Conservation (phyloP, 1,140 invertebrate species). For the Carposina sasakii region DNA sequence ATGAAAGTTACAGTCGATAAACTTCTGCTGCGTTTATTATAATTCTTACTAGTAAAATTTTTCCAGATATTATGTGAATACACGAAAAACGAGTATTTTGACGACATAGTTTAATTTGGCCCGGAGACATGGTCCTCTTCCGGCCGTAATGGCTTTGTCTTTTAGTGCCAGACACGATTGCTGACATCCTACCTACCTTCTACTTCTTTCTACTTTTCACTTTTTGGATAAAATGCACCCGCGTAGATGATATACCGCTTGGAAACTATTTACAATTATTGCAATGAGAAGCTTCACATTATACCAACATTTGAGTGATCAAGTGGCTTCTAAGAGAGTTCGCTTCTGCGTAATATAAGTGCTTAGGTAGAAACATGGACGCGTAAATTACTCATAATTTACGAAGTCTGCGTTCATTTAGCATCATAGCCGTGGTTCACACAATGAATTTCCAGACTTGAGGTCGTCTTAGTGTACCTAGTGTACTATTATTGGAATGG, state of each 20-base stretch:
- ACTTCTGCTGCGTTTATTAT: slow-evolving; percentile 70
- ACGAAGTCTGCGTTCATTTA: slow-evolving; percentile 48
- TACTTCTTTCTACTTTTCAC: slow-evolving; percentile 66
- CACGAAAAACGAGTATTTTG: slow-evolving; percentile 55
- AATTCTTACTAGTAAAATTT: slow-evolving; percentile 63
- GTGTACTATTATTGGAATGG: slow-evolving; percentile 63
- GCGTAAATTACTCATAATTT: slow-evolving; percentile 29
- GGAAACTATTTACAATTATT: slow-evolving; percentile 45
- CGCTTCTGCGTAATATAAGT: slow-evolving; percentile 56
- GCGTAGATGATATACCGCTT: slow-evolving; percentile 62
- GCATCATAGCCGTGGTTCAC: slow-evolving; percentile 53
- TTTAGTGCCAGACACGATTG: slow-evolving; percentile 64
- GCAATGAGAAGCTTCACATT: slow-evolving; percentile 59
- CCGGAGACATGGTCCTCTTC: slow-evolving; percentile 48
- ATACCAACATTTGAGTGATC: slow-evolving; percentile 34
- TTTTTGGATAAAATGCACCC: slow-evolving; percentile 66
- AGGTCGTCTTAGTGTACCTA: slow-evolving; percentile 37
- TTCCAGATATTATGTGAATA: slow-evolving; percentile 66
- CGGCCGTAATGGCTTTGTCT: slow-evolving; percentile 55
- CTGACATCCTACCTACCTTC: slow-evolving; percentile 59
- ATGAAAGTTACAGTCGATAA: slow-evolving; percentile 70
- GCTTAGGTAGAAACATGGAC: slow-evolving; percentile 37
- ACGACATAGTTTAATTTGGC: slow-evolving; percentile 47
- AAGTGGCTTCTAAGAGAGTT: slow-evolving; percentile 53
- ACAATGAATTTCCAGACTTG: slow-evolving; percentile 46